Conservation (phyloP, 92 coral and sea anemone species). For the Parazoanthus darwini region DNA sequence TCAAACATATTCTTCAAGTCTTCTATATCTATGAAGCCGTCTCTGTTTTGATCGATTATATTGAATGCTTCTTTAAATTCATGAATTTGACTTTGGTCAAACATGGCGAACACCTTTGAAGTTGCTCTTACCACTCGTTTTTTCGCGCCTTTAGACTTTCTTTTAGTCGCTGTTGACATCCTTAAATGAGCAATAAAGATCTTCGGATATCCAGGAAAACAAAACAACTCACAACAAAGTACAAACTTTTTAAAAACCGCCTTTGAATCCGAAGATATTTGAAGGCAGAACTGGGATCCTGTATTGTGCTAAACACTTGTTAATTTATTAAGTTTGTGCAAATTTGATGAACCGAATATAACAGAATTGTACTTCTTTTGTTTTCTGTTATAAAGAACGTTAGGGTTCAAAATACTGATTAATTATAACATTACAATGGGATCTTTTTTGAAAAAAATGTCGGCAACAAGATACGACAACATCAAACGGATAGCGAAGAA, state of each 20-base stretch:
- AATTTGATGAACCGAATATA: not conserved
- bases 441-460: too few relatives aligned
- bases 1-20: slow-evolving; percentile 88
- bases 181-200: not conserved
- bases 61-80: slow-evolving; percentile 97
- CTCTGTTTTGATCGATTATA: slow-evolving; percentile 93
- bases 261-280: not conserved
- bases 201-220: not conserved
- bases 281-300: not conserved
- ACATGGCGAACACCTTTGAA: slow-evolving; percentile 95
- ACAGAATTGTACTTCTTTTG: not conserved
- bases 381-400: not conserved
- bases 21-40: slow-evolving; percentile 84
- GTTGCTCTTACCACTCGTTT: slow-evolving; percentile 93
- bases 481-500: too few relatives aligned
- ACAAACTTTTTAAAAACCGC: not conserved
- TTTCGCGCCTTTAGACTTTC: slow-evolving; percentile 71
- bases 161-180: slow-evolving; percentile 56
- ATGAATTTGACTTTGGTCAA: slow-evolving; percentile 95
- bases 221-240: not conserved
- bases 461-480: too few relatives aligned
- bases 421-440: too few relatives aligned
- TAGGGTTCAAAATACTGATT: not conserved
- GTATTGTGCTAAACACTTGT: not conserved
- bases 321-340: not conserved